A percentile compares a stretch with the other conserved stretches of the same genome.
phyloP scores from a whole-genome alignment of 2,797 vertebrate genomes.

The Periparus ater region DNA sequence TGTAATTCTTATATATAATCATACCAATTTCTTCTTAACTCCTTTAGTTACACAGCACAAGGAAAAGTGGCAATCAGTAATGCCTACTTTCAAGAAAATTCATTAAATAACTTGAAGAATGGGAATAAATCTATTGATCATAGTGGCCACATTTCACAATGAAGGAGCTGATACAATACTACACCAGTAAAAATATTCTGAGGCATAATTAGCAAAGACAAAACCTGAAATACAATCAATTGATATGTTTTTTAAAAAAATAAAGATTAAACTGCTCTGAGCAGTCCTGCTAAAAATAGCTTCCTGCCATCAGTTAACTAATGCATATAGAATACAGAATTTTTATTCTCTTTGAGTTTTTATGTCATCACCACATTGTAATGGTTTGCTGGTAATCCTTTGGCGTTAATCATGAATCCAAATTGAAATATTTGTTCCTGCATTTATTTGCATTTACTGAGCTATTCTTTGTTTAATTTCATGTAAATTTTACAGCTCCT shows the following conservation, averaged over 20 bases:
- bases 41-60: constrained; percentile 21
- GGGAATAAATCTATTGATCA: constrained; percentile 22
- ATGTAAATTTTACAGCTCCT: constrained; percentile 75
- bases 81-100: constrained; percentile 33
- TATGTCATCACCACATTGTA: constrained; percentile 70
- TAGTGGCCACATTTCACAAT: neutral
- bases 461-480: constrained; percentile 76
- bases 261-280: constrained; percentile 65
- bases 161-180: neutral
- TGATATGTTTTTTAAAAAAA: constrained; percentile 52
- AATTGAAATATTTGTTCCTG: constrained; percentile 79
- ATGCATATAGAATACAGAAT: constrained; percentile 60
- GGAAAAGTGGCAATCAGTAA: constrained; percentile 15
- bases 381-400: constrained; percentile 74
- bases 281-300: constrained; percentile 72
- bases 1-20: neutral
- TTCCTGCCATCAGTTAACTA: constrained; percentile 64
- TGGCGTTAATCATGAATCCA: constrained; percentile 72
- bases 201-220: constrained; percentile 50
- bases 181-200: constrained; percentile 43
- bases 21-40: neutral
- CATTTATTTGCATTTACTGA: constrained; percentile 79
- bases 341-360: constrained; percentile 69
- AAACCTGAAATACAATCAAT: constrained; percentile 68
- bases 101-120: constrained; percentile 43